Conservation (phyloP, 1,140 invertebrate genomes). For the Watersipora subatra region DNA sequence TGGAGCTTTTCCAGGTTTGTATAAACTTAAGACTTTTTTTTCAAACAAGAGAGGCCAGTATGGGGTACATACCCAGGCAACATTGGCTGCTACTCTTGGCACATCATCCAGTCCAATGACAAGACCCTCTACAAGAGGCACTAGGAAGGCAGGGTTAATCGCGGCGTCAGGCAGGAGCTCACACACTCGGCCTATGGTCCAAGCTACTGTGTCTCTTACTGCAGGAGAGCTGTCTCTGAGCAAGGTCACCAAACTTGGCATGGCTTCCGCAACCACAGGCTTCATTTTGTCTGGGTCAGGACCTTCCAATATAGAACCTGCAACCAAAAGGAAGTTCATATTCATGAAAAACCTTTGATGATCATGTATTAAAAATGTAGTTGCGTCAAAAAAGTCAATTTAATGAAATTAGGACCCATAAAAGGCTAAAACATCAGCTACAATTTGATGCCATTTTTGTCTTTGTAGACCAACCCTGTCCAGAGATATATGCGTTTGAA, state of each 20-base stretch:
- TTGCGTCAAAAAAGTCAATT: too few species aligned
- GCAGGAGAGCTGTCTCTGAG: slow-evolving; percentile 84
- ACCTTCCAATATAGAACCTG: slow-evolving; percentile 80
- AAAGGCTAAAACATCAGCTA: too few species aligned
- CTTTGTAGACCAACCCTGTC: too few species aligned
- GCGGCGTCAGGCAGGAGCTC: slow-evolving; percentile 92
- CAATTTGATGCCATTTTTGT: too few species aligned
- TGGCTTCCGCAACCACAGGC: slow-evolving; percentile 85
- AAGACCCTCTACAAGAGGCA: slow-evolving; percentile 70
- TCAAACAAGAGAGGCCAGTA: too few species aligned
- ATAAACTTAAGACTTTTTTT: too few species aligned
- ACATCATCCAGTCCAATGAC: slow-evolving; percentile 72
- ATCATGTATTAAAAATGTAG: too few species aligned
- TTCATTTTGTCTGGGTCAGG: slow-evolving; percentile 73
- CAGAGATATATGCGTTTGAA: too few species aligned
- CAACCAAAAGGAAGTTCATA: slow-evolving; percentile 10
- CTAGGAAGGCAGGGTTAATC: slow-evolving; percentile 64
- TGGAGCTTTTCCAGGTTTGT: too few species aligned
- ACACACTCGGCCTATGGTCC: slow-evolving; percentile 94
- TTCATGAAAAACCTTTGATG: not conserved
- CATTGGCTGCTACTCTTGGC: slow-evolving; percentile 89
- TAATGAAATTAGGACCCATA: too few species aligned
- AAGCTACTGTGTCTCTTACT: slow-evolving; percentile 90
- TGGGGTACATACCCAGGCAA: slow-evolving; percentile 74
- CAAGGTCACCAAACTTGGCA: slow-evolving; percentile 80